Evolutionary conservation across 2,797 vertebrate species (phyloP).

Genomic region (Lophotriccus pileatus): DNA sequence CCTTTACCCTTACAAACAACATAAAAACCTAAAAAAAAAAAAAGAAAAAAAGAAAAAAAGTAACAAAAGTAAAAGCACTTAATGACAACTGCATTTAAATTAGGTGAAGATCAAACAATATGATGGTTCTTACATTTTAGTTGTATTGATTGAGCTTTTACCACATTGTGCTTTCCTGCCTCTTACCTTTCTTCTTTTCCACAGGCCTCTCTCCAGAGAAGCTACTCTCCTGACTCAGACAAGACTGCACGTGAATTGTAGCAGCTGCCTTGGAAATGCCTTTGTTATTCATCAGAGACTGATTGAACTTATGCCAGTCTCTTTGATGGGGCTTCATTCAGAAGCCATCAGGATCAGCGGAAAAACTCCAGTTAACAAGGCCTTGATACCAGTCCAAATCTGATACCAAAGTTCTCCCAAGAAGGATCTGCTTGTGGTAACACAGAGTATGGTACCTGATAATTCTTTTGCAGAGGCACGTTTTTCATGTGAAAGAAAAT

Average conservation of each 20-base stretch:
- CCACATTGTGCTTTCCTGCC: neutral
- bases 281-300: neutral
- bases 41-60: no score
- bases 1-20: neutral
- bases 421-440: neutral
- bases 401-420: neutral
- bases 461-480: neutral
- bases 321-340: neutral
- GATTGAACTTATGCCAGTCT: neutral
- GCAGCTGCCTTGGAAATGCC: neutral
- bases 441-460: neutral
- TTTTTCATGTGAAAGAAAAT: neutral
- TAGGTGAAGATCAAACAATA: neutral
- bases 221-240: neutral
- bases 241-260: neutral
- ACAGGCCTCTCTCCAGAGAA: neutral
- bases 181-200: neutral
- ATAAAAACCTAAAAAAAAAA: neutral
- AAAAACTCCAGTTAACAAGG: neutral
- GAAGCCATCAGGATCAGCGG: neutral
- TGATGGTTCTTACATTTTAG: neutral
- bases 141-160: neutral
- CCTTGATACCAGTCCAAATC: neutral
- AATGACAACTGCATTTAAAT: neutral
- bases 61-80: neutral